Percentiles rank a stretch among this genome's conserved stretches.
Evolutionary conservation across 2,113 vertebrate genomes (phyloP).

Genomic region (Python bivittatus): DNA sequence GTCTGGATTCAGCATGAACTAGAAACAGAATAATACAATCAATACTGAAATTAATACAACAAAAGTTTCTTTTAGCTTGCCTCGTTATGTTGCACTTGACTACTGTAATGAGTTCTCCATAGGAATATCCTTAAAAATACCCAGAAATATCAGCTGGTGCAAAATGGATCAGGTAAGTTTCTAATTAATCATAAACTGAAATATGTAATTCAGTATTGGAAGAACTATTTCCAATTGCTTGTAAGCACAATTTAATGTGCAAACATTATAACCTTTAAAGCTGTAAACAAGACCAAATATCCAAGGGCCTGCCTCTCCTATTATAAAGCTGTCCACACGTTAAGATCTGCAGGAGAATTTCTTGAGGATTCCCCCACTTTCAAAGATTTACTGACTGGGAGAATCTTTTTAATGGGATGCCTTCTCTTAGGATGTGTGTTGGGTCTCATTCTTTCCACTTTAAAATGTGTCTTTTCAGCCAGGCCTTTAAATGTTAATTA

Average conservation of each 20-base stretch:
- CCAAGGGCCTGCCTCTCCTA: not conserved
- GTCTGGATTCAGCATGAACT: conserved; percentile 90
- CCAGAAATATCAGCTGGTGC: not conserved
- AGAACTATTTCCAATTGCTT: not conserved
- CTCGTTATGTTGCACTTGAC: not conserved
- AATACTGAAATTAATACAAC: not conserved
- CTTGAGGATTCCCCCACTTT: not conserved
- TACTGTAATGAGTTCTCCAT: not conserved
- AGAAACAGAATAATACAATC: conserved; percentile 47
- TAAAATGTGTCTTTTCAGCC: not conserved
- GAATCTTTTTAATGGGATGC: not conserved
- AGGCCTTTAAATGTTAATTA: not conserved
- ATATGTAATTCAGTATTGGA: not conserved
- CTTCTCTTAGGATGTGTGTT: not conserved
- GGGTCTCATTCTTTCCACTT: not conserved
- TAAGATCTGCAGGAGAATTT: not conserved
- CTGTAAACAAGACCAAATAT: not conserved
- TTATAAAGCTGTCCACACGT: not conserved
- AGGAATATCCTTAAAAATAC: not conserved
- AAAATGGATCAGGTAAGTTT: not conserved
- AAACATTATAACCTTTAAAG: not conserved
- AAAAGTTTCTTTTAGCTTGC: not conserved
- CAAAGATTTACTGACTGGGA: not conserved
- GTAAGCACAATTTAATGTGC: not conserved
- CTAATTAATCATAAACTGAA: not conserved